Percentiles rank a stretch among this genome's conserved stretches.
Evolutionary conservation across 2,113 vertebrate genomes (phyloP).

Genomic region (Anhinga rufa): DNA sequence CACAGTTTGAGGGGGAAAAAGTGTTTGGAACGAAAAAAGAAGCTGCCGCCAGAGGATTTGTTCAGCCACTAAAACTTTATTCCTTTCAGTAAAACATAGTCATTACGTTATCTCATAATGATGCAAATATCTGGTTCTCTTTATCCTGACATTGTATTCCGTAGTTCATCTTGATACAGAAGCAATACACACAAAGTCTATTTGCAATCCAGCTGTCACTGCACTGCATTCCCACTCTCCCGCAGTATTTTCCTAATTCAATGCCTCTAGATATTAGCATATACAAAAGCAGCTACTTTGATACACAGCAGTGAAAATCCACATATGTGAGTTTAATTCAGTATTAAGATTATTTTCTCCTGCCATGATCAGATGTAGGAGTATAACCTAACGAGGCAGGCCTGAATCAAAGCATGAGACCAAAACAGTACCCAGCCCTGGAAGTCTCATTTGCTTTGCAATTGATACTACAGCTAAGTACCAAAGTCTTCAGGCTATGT

Average conservation of each 20-base stretch:
- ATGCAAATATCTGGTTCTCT: constrained; percentile 35
- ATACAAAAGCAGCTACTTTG: background rate
- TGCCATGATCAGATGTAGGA: background rate
- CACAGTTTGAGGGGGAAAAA: background rate
- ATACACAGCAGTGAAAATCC: background rate
- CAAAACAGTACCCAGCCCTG: background rate
- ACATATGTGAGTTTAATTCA: background rate
- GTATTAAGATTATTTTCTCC: background rate
- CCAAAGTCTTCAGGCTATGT: rapidly evolving
- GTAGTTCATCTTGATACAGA: background rate
- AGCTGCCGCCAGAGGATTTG: background rate
- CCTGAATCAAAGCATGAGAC: background rate
- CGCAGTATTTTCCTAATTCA: background rate
- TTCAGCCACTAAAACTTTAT: background rate
- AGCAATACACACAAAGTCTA: background rate
- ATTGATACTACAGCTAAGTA: background rate
- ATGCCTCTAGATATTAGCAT: background rate
- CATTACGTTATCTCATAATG: background rate
- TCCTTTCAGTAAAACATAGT: background rate
- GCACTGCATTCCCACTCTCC: background rate
- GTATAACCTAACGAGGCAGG: background rate
- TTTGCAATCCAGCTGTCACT: background rate
- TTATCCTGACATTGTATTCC: background rate
- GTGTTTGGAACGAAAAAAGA: constrained; percentile 27
- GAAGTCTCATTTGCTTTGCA: background rate